Conservation (phyloP, 2,113 vertebrate species). For the Thermophis baileyi region DNA sequence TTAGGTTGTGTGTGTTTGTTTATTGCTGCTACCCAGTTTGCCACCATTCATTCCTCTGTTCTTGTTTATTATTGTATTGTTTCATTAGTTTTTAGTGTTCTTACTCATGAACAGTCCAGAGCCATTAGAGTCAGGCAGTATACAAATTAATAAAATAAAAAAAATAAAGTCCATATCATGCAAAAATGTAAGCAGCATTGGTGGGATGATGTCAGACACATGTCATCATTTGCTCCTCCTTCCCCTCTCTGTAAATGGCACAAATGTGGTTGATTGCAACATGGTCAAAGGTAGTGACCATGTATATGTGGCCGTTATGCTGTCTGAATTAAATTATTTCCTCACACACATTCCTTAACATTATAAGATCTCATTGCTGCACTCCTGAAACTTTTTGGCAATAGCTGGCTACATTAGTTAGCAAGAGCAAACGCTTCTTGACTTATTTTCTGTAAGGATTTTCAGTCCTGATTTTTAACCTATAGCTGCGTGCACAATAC, state of each 20-base stretch:
- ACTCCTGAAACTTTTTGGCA: background rate
- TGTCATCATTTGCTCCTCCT: background rate
- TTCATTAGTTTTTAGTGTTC: background rate
- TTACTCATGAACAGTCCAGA: background rate
- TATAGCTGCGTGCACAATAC: background rate
- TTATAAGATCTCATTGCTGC: background rate
- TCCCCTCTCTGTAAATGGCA: background rate
- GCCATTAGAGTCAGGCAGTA: background rate
- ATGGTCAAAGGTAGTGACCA: background rate
- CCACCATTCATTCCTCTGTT: background rate
- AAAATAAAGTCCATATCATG: background rate
- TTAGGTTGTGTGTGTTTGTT: background rate
- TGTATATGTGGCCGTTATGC: background rate
- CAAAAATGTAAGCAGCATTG: background rate
- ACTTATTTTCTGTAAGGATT: accelerated
- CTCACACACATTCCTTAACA: background rate
- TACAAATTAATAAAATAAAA: background rate
- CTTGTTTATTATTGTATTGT: background rate
- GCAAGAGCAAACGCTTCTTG: background rate
- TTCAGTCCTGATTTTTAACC: background rate
- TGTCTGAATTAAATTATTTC: background rate
- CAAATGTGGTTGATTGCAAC: background rate
- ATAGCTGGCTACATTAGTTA: accelerated
- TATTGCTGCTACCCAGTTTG: background rate
- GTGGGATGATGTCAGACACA: background rate